phyloP scores from a whole-genome alignment of 64 coral and sea anemone species.

The Porites lutea region DNA sequence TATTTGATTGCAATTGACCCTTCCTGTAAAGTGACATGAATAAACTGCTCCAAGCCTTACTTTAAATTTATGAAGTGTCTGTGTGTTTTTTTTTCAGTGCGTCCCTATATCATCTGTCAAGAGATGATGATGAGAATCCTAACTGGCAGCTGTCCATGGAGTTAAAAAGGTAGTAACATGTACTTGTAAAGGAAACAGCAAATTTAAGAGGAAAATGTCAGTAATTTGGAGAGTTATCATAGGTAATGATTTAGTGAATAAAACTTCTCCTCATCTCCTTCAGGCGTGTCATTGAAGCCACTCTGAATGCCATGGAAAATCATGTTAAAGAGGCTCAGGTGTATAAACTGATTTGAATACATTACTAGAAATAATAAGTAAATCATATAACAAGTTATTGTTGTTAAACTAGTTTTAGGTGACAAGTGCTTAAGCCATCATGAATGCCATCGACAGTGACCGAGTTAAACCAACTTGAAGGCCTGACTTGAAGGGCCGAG shows the following conservation, averaged over 20 bases:
- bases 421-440: too few species aligned
- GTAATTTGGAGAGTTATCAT: not conserved
- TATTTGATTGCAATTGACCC: too few species aligned
- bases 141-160: not conserved
- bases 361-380: not conserved
- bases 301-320: conserved; percentile 85
- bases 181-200: too few species aligned
- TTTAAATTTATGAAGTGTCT: too few species aligned
- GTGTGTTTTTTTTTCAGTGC: conserved; percentile 52
- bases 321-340: conserved; percentile 86
- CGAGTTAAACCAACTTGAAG: too few species aligned
- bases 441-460: too few species aligned
- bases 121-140: conserved; percentile 68
- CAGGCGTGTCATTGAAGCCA: conserved; percentile 73
- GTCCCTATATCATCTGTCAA: conserved; percentile 82
- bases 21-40: too few species aligned
- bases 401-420: too few species aligned
- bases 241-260: not conserved
- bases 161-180: conserved; percentile 34
- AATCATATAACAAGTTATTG: too few species aligned
- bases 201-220: too few species aligned
- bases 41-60: too few species aligned
- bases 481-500: too few species aligned
- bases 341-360: not conserved
- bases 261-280: not conserved